Evolutionary conservation across 2,113 vertebrate genomes (phyloP).

Genomic region (Tupaia chinensis): DNA sequence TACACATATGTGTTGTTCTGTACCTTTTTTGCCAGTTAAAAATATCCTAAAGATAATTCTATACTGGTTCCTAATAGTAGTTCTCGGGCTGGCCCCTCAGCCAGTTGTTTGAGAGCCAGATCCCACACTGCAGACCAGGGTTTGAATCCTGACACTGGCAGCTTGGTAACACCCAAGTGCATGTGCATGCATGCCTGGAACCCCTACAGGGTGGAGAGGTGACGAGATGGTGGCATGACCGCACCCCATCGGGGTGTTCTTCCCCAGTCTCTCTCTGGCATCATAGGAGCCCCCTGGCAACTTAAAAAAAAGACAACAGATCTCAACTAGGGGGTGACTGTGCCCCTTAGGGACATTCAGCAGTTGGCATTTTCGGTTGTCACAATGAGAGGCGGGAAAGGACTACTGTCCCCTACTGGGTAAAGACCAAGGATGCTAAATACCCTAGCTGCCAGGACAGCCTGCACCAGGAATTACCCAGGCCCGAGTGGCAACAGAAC

Average conservation of each 20-base stretch:
- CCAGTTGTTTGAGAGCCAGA: no score
- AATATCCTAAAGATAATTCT: background rate
- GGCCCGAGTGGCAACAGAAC: background rate
- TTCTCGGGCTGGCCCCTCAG: background rate
- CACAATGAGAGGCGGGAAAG: accelerated
- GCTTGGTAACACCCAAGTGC: no score
- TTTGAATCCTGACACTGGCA: no score
- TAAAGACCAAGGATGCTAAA: background rate
- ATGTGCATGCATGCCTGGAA: no score
- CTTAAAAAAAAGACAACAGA: no score
- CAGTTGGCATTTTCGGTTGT: background rate
- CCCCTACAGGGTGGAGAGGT: no score
- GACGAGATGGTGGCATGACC: no score
- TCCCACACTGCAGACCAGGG: no score
- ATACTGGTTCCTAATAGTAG: background rate
- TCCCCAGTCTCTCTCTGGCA: no score
- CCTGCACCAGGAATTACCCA: background rate
- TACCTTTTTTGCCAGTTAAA: background rate
- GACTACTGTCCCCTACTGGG: background rate
- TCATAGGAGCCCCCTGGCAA: no score
- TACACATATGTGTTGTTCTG: background rate
- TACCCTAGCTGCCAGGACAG: background rate
- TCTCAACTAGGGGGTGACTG: background rate
- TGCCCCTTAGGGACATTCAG: background rate
- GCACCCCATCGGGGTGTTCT: no score